A percentile compares a stretch with the other conserved stretches of the same genome.
phyloP scores from a whole-genome alignment of 1,140 invertebrate genomes.

The Druon quercuslanigerum region DNA sequence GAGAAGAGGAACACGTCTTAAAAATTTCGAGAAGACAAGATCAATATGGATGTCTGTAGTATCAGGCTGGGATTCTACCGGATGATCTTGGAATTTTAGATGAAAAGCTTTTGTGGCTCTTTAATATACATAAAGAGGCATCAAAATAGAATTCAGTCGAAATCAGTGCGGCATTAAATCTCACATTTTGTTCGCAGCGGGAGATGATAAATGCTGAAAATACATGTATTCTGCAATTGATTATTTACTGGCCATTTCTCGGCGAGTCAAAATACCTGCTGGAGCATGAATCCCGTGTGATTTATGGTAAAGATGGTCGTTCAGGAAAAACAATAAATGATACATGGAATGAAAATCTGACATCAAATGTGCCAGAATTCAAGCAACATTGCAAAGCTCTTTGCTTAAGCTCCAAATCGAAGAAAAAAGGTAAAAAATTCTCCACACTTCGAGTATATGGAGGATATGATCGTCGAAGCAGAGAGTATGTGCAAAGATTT shows the following conservation, averaged over 20 bases:
- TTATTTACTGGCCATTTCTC: not conserved
- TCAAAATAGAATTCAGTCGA: too few species aligned
- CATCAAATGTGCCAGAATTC: not conserved
- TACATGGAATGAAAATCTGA: not conserved
- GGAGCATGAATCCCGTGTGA: not conserved
- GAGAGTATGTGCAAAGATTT: not conserved
- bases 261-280: not conserved
- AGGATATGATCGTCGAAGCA: not conserved
- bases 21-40: too few species aligned
- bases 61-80: too few species aligned
- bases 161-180: too few species aligned
- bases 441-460: not conserved
- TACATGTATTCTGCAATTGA: not conserved
- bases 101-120: too few species aligned
- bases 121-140: too few species aligned
- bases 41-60: too few species aligned
- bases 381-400: not conserved
- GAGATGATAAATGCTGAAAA: not conserved
- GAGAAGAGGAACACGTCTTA: not conserved
- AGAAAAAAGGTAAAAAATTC: not conserved
- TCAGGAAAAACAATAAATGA: not conserved
- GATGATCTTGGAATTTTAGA: too few species aligned
- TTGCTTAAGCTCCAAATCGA: not conserved
- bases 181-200: too few species aligned
- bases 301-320: constrained; percentile 4